Percentiles rank a stretch among this genome's conserved stretches.
Conservation (phyloP, 2,888 invertebrate species). For the Eurois occulta region DNA sequence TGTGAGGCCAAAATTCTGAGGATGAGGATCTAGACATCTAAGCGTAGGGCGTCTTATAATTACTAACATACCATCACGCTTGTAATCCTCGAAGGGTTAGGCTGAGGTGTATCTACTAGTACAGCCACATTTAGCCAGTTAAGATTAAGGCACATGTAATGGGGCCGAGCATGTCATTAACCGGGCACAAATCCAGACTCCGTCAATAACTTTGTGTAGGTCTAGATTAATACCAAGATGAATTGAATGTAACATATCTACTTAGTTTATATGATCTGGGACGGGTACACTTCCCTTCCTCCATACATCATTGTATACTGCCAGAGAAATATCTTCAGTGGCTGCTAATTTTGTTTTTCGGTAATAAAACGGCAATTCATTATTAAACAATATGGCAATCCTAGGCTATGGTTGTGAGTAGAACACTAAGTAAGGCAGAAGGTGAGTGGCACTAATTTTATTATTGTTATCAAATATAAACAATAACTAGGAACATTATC, state of each 20-base stretch:
- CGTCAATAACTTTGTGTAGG: background rate
- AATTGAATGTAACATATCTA: background rate
- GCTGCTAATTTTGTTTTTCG: constrained; percentile 4
- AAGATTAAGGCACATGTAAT: background rate
- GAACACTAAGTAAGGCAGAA: background rate
- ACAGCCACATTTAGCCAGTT: background rate
- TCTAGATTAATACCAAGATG: background rate
- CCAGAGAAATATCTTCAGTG: constrained; percentile 34
- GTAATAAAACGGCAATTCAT: background rate
- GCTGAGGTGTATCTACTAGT: background rate
- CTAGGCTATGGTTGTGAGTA: background rate
- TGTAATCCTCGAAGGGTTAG: background rate
- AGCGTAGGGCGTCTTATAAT: background rate
- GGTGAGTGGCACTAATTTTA: background rate
- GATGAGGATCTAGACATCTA: background rate
- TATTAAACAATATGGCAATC: background rate
- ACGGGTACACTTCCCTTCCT: constrained; percentile 19
- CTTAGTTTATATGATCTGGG: constrained; percentile 6
- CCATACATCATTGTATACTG: constrained; percentile 40
- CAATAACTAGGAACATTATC: background rate
- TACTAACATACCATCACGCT: background rate
- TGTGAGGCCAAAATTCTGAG: background rate
- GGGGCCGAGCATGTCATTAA: background rate
- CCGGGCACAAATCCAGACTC: background rate
- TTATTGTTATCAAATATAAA: background rate